A percentile compares a stretch with the other conserved stretches of the same genome.
phyloP scores from a whole-genome alignment of 2,797 vertebrate genomes.

The Vultur gryphus region DNA sequence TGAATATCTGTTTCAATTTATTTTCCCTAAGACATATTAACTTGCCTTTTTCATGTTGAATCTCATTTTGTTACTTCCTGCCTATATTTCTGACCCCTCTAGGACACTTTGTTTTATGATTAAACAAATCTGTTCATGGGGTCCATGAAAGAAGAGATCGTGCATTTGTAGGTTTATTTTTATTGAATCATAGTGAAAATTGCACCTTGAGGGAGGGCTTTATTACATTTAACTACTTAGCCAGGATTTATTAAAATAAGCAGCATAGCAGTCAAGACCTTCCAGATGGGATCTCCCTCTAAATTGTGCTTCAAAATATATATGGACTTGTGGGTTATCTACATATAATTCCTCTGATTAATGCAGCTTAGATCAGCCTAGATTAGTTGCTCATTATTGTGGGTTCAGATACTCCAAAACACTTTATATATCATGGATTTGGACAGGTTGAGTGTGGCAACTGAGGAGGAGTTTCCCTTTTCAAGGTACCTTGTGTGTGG shows the following conservation, averaged over 20 bases:
- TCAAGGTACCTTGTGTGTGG: neutral
- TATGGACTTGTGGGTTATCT: neutral
- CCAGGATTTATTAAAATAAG: conserved; percentile 62
- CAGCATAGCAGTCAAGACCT: conserved; percentile 7
- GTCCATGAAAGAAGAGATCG: neutral
- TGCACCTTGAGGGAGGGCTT: conserved; percentile 35
- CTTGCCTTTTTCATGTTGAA: neutral
- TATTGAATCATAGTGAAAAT: conserved; percentile 53
- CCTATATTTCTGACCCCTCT: conserved; percentile 27
- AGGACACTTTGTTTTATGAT: conserved; percentile 22
- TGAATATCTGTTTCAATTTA: conserved; percentile 36
- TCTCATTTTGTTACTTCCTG: conserved; percentile 54
- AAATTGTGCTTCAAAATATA: neutral
- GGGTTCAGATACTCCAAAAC: neutral
- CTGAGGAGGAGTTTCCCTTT: neutral
- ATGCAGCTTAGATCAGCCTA: neutral
- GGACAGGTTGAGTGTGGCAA: neutral
- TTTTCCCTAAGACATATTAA: conserved; percentile 20
- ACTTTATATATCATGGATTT: neutral
- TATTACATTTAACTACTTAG: conserved; percentile 53
- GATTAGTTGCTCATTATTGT: neutral
- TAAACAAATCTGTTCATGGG: conserved; percentile 43
- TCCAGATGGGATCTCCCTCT: neutral
- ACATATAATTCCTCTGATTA: neutral
- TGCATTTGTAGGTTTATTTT: conserved; percentile 49